Conservation (phyloP, 1,140 invertebrate species). For the Cydia pomonella region DNA sequence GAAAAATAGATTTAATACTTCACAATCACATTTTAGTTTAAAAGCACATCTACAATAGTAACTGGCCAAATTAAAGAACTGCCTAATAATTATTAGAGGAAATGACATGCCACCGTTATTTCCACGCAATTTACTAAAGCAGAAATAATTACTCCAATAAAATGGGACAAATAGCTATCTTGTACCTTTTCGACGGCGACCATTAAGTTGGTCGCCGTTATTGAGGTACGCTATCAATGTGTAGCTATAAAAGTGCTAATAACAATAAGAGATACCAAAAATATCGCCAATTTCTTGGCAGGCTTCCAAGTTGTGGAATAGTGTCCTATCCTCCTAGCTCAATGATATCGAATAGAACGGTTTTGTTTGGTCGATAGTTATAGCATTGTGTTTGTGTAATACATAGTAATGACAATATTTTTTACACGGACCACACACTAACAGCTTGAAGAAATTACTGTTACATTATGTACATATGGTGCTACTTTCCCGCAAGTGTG, state of each 20-base stretch:
- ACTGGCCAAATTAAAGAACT: no score
- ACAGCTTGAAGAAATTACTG: no score
- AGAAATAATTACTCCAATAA: conserved; percentile 10
- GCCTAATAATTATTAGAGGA: neutral
- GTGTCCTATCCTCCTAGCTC: conserved; percentile 25
- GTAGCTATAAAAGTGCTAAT: conserved; percentile 30
- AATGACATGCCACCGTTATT: neutral
- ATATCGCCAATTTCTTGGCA: conserved; percentile 30
- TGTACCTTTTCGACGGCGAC: conserved; percentile 15
- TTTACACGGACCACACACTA: no score
- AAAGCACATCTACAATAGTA: no score
- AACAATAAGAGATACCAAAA: conserved; percentile 28
- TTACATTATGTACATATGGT: no score
- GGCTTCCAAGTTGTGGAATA: conserved; percentile 13
- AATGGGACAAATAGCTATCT: conserved; percentile 15
- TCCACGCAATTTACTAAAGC: neutral
- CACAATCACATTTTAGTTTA: no score
- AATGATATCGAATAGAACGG: conserved; percentile 5
- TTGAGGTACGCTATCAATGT: conserved; percentile 20
- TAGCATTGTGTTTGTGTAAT: neutral
- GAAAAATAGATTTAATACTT: no score
- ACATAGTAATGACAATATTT: neutral
- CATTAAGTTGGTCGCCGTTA: conserved; percentile 14
- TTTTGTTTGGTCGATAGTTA: neutral
- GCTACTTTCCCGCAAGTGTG: no score